A percentile compares a stretch with the other conserved stretches of the same genome.
Conservation (phyloP, 1,140 invertebrate species). For the Onthophagus taurus region DNA sequence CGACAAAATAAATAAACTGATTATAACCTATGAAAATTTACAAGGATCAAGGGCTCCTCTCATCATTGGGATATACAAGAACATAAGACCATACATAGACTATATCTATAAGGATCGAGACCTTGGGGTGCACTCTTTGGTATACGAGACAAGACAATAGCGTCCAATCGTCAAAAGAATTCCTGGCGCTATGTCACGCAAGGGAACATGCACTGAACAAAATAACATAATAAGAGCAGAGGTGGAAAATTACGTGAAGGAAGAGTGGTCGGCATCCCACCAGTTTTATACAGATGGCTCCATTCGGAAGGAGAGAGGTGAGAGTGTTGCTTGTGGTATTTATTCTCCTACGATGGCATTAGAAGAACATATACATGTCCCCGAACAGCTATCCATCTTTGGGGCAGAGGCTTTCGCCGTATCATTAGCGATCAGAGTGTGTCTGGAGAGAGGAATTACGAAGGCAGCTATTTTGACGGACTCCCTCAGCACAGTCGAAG, state of each 20-base stretch:
- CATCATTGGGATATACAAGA: no score
- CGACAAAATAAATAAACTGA: background rate
- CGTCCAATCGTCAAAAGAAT: background rate
- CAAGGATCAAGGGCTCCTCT: background rate
- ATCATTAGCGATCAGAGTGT: background rate
- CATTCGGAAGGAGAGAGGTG: background rate
- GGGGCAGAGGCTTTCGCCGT: background rate
- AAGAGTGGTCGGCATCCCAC: background rate
- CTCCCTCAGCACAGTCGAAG: background rate
- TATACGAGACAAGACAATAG: background rate
- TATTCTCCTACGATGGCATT: background rate
- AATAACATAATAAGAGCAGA: no score
- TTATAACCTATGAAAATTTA: background rate
- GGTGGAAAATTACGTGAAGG: no score
- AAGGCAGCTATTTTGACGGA: background rate
- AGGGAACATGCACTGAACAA: no score
- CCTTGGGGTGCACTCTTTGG: background rate
- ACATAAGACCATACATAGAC: no score
- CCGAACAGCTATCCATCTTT: background rate
- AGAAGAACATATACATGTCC: background rate
- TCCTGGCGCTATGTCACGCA: background rate
- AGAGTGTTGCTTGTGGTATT: background rate
- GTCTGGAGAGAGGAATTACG: background rate
- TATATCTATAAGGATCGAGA: background rate
- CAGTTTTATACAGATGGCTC: conserved; percentile 2